These are phyloP conservation scores for Dryococelus australis DNA, from an alignment of 2,888 invertebrate species.

Conservation along the genomic window DNA sequence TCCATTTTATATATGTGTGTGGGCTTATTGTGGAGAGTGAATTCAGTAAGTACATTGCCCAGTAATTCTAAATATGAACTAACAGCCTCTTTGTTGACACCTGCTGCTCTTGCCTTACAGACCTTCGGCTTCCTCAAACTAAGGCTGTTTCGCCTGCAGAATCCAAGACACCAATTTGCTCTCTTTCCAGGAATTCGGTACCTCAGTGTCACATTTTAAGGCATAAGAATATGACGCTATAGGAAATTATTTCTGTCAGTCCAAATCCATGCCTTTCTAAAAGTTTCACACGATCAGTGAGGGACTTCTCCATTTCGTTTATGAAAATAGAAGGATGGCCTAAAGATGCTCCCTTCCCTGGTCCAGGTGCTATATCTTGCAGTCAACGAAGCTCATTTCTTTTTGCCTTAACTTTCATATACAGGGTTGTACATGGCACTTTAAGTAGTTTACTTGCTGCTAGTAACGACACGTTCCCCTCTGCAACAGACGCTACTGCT, in stretches of 20 bases:
- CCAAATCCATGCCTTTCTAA: not conserved
- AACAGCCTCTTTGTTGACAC: conserved; percentile 39
- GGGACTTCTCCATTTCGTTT: not conserved
- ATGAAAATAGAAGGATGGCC: not conserved
- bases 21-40: not conserved
- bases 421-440: not conserved
- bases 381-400: not conserved
- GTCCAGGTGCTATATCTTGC: not conserved
- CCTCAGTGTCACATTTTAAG: not conserved
- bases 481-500: not conserved
- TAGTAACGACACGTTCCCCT: not conserved
- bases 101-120: conserved; percentile 34
- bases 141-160: not conserved
- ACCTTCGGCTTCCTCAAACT: conserved; percentile 27
- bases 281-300: not conserved
- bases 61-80: conserved; percentile 36
- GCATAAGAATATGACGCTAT: not conserved
- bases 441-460: conserved; percentile 17
- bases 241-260: not conserved
- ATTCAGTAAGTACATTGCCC: not conserved
- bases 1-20: not conserved
- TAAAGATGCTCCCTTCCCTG: not conserved
- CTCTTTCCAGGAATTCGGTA: not conserved
- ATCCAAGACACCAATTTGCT: not conserved
- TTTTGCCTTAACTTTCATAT: not conserved